phyloP scores from a whole-genome alignment of 2,797 vertebrate genomes.

The Amphiprion clarkii region DNA sequence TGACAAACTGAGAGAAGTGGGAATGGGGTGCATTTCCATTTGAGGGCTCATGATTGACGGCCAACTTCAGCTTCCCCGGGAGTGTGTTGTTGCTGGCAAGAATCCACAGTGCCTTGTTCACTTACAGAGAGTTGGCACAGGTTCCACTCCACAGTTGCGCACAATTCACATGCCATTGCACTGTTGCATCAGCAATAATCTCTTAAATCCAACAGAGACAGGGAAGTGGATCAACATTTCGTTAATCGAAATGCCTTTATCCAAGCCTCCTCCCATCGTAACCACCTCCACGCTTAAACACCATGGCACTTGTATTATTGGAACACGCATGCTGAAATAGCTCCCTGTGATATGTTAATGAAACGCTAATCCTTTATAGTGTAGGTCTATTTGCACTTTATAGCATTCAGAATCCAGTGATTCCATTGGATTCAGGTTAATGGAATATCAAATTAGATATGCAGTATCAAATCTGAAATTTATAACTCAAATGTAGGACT shows the following conservation, averaged over 20 bases:
- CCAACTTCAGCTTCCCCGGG: slow-evolving; percentile 69
- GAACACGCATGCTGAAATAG: slow-evolving; percentile 73
- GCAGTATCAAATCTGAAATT: slow-evolving; percentile 66
- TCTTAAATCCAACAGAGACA: slow-evolving; percentile 72
- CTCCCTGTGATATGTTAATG: slow-evolving; percentile 80
- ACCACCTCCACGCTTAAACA: slow-evolving; percentile 71
- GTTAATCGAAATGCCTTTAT: slow-evolving; percentile 74
- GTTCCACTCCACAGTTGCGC: slow-evolving; percentile 66
- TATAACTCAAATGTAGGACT: slow-evolving; percentile 63
- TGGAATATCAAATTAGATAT: slow-evolving; percentile 72
- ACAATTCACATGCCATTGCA: slow-evolving; percentile 74
- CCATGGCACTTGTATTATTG: slow-evolving; percentile 67
- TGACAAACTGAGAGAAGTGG: slow-evolving; percentile 60
- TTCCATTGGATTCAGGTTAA: slow-evolving; percentile 72
- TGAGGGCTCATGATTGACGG: slow-evolving; percentile 75
- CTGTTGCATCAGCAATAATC: slow-evolving; percentile 82
- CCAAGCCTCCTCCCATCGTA: slow-evolving; percentile 66
- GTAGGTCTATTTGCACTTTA: slow-evolving; percentile 73
- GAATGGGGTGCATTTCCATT: slow-evolving; percentile 76
- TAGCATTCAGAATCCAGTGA: slow-evolving; percentile 59
- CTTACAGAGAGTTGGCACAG: slow-evolving; percentile 76
- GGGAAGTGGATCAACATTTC: slow-evolving; percentile 67
- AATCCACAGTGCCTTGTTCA: slow-evolving; percentile 77
- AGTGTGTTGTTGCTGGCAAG: slow-evolving; percentile 77
- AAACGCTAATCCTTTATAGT: slow-evolving; percentile 75